Conservation (phyloP, 2,888 invertebrate genomes). For the Thymelicus acteon region DNA sequence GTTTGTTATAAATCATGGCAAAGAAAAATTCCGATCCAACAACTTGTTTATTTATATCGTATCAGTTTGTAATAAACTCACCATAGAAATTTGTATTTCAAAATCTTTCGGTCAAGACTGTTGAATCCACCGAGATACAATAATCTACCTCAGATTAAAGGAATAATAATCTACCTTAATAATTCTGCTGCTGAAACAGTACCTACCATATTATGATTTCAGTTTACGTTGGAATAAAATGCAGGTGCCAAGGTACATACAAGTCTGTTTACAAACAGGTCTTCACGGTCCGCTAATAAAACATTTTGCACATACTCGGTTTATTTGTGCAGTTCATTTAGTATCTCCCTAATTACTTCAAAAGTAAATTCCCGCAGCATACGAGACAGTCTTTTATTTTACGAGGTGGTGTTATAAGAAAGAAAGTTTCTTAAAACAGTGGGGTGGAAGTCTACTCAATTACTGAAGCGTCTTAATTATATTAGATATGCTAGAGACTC, state of each 20-base stretch:
- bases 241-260: conserved; percentile 14
- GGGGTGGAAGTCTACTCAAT: conserved; percentile 75
- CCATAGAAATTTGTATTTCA: no score
- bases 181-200: not conserved
- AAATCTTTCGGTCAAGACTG: no score
- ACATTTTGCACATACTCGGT: conserved; percentile 24
- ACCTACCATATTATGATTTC: conserved; percentile 12
- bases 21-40: no score
- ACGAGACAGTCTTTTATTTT: conserved; percentile 21
- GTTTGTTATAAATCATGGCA: no score
- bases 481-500: conserved; percentile 72
- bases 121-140: not conserved
- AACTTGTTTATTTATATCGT: no score
- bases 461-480: conserved; percentile 75
- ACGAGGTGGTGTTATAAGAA: conserved; percentile 19
- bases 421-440: conserved; percentile 48
- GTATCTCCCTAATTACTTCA: conserved; percentile 19
- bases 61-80: no score
- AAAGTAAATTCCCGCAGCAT: conserved; percentile 10
- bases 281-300: conserved; percentile 15
- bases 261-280: conserved; percentile 24
- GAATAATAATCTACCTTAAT: no score
- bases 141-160: no score
- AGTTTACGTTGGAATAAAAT: conserved; percentile 14
- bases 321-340: conserved; percentile 24